phyloP scores from a whole-genome alignment of 2,888 invertebrate species.

The Dolomedes plantarius region DNA sequence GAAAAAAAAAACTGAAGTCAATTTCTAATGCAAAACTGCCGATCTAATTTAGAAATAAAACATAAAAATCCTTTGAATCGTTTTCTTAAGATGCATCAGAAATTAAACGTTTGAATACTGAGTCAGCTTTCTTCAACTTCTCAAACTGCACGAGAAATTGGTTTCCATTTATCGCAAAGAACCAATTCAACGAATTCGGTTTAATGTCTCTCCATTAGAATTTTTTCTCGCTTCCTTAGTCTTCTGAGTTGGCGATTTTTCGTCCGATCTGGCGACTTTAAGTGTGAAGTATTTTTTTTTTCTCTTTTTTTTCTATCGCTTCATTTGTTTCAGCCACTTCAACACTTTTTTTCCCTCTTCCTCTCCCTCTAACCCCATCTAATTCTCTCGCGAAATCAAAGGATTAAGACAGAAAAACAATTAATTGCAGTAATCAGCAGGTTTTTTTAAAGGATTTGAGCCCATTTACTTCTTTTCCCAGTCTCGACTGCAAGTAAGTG shows the following conservation, averaged over 20 bases:
- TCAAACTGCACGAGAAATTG: conserved; percentile 5
- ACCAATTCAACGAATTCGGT: conserved; percentile 30
- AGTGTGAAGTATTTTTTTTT: neutral
- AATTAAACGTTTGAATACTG: neutral
- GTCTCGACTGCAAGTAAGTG: too few species aligned
- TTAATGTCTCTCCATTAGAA: conserved; percentile 27
- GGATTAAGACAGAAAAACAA: conserved; percentile 24
- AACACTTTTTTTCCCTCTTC: neutral
- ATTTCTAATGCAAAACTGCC: too few species aligned
- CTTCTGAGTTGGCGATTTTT: conserved; percentile 5
- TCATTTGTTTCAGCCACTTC: neutral
- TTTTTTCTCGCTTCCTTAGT: neutral
- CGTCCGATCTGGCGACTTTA: neutral
- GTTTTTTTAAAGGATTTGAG: neutral
- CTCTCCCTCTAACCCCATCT: neutral
- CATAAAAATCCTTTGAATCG: too few species aligned
- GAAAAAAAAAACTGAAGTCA: too few species aligned
- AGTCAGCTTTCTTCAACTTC: neutral
- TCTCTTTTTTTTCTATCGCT: neutral
- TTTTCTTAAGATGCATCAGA: too few species aligned
- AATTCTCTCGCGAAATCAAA: conserved; percentile 11
- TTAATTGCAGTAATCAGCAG: conserved; percentile 32
- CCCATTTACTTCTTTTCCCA: neutral
- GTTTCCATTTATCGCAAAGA: conserved; percentile 18
- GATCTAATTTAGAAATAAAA: too few species aligned